These are phyloP conservation scores for Pristionchus arcanus DNA, from an alignment of 2,888 invertebrate genomes.

Conservation along the genomic window DNA sequence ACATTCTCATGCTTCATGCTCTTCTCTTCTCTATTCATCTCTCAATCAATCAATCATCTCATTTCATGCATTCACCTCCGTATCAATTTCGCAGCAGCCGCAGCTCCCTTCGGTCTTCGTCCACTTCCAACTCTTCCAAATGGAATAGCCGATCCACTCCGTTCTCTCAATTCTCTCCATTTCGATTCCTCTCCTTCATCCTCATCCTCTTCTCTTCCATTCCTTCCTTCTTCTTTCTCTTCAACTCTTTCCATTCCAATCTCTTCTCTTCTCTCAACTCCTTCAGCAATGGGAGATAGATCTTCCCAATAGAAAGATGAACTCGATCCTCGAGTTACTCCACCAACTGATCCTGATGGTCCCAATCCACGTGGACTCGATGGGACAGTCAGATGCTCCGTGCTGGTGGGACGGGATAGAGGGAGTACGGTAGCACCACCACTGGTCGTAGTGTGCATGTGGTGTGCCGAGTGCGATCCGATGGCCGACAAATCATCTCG, in stretches of 20 bases:
- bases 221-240: constrained; percentile 26
- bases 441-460: neutral
- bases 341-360: neutral
- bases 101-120: constrained; percentile 56
- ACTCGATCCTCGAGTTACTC: neutral
- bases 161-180: constrained; percentile 11
- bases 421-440: neutral
- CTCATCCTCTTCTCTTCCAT: constrained; percentile 54
- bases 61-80: constrained; percentile 43
- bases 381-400: constrained; percentile 5
- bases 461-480: neutral
- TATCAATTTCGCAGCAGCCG: neutral
- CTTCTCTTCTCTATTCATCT: constrained; percentile 36
- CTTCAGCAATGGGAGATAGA: constrained; percentile 59
- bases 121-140: constrained; percentile 76
- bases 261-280: constrained; percentile 54
- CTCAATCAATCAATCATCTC: neutral
- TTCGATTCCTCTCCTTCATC: constrained; percentile 58
- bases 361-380: constrained; percentile 30
- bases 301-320: constrained; percentile 55
- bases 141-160: constrained; percentile 63
- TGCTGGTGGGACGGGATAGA: constrained; percentile 44
- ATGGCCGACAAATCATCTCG: neutral
- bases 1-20: neutral
- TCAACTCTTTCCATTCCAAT: constrained; percentile 56